Evolutionary conservation across 2,113 vertebrate species (phyloP), one percentile per base, ranked within the genome.

Genomic region (Lepisosteus osseus): DNA sequence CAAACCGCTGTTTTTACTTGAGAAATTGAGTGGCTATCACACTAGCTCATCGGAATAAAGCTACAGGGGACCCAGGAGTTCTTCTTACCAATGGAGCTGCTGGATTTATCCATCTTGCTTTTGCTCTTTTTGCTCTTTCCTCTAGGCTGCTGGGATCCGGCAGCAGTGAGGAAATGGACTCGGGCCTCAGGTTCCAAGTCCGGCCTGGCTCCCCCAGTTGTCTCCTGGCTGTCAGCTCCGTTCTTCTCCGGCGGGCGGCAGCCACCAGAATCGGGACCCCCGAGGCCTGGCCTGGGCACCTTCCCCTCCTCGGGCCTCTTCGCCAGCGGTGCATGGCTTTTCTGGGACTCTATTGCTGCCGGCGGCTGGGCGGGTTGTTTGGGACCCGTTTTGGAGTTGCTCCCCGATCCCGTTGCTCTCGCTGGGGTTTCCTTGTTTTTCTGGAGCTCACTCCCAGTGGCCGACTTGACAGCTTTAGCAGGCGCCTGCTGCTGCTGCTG

Each of bases 71-170:
- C 6, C 3, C 3, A 51, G 70, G 40, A 11, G 47, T 45, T n/a
- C 4, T n/a, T 15, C 90, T 80, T 91, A 99, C 97, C 97, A 0
- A 98, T 93, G 55, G 91, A 89, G 71, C 83, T 88, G 86, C 69
- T 90, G 15, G 93, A 84, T 83, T 97, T 97, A 78, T 97, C 96
- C 69, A 90, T 90, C 83, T 97, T 98, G 90, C 92, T 97, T 73
- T 93, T 94, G 91, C 87, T 97, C 85, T 97, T 96, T 84, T 94
- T 95, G 85, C 87, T 93, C 81, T 95, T 98, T 68, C 93, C 92
- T 88, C 94, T 99, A 72, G 92, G 77, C 76, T 95, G 95, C 9
- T 93, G 92, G 42, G 87, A 91, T 54, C 87, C 90, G 3, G 82
- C 74, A 17, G 81, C 70, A 65, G 86, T 11, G 44, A 70, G 61